These are phyloP conservation scores for Homarus gammarus DNA, from an alignment of 2,888 invertebrate species.

Conservation along the genomic window DNA sequence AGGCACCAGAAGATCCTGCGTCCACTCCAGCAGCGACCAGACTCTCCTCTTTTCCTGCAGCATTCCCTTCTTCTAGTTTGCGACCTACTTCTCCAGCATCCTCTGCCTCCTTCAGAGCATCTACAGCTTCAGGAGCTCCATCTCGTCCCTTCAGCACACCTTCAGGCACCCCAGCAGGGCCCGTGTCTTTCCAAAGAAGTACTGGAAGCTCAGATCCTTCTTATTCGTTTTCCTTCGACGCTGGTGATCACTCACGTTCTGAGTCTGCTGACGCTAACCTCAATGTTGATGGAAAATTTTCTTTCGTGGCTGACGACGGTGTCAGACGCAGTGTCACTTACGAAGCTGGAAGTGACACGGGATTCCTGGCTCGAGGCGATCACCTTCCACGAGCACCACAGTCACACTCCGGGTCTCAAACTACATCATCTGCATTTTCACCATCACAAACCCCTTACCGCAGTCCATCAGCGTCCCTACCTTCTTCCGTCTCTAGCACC, in stretches of 20 bases:
- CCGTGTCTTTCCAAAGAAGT: not conserved
- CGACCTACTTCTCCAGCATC: not conserved
- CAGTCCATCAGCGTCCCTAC: not conserved
- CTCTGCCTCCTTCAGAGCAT: conserved; percentile 19
- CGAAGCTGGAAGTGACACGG: conserved; percentile 75
- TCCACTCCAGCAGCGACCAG: conserved; percentile 46
- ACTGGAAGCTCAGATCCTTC: conserved; percentile 74
- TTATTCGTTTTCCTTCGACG: conserved; percentile 75
- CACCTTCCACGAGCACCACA: conserved; percentile 67
- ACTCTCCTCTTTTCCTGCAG: conserved; percentile 17
- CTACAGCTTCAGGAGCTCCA: conserved; percentile 11
- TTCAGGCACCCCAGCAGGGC: not conserved
- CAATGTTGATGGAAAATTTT: conserved; percentile 76
- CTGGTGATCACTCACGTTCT: conserved; percentile 75
- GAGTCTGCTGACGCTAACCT: conserved; percentile 76
- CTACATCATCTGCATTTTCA: conserved; percentile 11
- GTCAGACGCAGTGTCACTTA: conserved; percentile 71
- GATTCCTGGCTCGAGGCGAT: conserved; percentile 72
- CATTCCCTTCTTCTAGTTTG: not conserved
- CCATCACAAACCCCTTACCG: not conserved
- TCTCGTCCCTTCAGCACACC: not conserved
- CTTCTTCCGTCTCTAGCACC: not conserved
- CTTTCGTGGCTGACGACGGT: conserved; percentile 77
- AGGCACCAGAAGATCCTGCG: conserved; percentile 37
- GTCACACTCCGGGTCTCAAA: conserved; percentile 25